Percentiles rank a stretch among this genome's conserved stretches.
These are phyloP conservation scores for Diachasma alloeum DNA, from an alignment of 1,140 invertebrate species.

Conservation along the genomic window DNA sequence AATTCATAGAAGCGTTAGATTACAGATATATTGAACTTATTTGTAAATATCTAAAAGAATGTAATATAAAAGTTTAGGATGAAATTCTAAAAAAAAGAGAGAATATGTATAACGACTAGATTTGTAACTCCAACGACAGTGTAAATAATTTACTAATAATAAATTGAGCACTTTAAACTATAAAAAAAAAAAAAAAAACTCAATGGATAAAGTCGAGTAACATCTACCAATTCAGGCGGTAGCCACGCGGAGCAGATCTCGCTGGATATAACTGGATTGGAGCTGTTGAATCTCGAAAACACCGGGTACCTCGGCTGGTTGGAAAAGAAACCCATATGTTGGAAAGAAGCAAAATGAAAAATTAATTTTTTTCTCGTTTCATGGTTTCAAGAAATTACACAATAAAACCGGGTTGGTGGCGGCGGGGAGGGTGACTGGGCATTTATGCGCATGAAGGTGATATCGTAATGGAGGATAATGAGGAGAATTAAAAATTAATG, in stretches of 20 bases:
- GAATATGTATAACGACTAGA: too few relatives aligned
- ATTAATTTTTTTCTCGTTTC: neutral
- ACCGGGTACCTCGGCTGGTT: slow-evolving; percentile 28
- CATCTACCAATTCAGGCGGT: slow-evolving; percentile 39
- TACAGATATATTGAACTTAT: too few relatives aligned
- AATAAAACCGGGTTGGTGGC: neutral
- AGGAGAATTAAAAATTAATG: too few relatives aligned
- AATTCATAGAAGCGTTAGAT: too few relatives aligned
- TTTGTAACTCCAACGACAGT: too few relatives aligned
- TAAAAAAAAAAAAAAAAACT: too few relatives aligned
- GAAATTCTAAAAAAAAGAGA: too few relatives aligned
- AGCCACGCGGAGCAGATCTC: slow-evolving; percentile 41
- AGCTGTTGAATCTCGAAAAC: slow-evolving; percentile 53
- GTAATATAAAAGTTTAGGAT: too few relatives aligned
- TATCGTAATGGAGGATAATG: neutral
- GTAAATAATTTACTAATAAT: too few relatives aligned
- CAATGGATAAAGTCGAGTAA: neutral
- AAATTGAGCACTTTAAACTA: too few relatives aligned
- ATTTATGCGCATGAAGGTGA: neutral
- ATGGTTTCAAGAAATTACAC: neutral
- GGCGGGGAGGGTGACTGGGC: neutral
- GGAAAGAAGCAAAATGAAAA: neutral
- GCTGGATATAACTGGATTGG: slow-evolving; percentile 58
- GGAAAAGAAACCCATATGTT: neutral
- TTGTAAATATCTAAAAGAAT: too few relatives aligned